phyloP scores from a whole-genome alignment of 2,888 invertebrate genomes.

The Lypha dubia region DNA sequence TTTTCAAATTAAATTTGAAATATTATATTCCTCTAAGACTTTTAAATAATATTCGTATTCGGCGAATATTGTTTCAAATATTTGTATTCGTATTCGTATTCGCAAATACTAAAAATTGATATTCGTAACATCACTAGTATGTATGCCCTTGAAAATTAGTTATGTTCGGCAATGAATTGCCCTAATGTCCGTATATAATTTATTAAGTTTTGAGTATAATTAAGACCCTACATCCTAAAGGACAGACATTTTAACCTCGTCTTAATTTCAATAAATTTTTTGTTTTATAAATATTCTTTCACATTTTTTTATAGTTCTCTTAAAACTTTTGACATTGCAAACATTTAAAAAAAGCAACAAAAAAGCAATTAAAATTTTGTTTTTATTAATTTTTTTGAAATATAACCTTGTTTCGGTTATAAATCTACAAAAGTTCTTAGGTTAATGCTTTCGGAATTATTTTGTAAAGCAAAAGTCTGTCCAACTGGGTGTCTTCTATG shows the following conservation, averaged over 20 bases:
- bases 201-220: too few relatives aligned
- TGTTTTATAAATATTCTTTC: conserved; percentile 14
- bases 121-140: too few relatives aligned
- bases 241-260: background rate
- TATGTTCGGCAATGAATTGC: too few relatives aligned
- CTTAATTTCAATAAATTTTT: background rate
- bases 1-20: too few relatives aligned
- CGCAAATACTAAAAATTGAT: too few relatives aligned
- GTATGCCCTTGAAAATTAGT: too few relatives aligned
- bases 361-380: conserved; percentile 36
- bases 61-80: too few relatives aligned
- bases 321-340: conserved; percentile 29
- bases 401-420: conserved; percentile 46
- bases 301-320: conserved; percentile 29
- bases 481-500: background rate
- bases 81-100: too few relatives aligned
- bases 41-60: too few relatives aligned
- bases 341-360: conserved; percentile 36
- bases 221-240: background rate
- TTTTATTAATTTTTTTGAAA: conserved; percentile 6
- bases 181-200: too few relatives aligned
- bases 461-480: background rate
- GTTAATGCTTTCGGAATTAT: conserved; percentile 39
- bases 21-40: too few relatives aligned
- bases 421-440: conserved; percentile 44